phyloP scores from a whole-genome alignment of 2,888 invertebrate species.

The Crossocerus cetratus region DNA sequence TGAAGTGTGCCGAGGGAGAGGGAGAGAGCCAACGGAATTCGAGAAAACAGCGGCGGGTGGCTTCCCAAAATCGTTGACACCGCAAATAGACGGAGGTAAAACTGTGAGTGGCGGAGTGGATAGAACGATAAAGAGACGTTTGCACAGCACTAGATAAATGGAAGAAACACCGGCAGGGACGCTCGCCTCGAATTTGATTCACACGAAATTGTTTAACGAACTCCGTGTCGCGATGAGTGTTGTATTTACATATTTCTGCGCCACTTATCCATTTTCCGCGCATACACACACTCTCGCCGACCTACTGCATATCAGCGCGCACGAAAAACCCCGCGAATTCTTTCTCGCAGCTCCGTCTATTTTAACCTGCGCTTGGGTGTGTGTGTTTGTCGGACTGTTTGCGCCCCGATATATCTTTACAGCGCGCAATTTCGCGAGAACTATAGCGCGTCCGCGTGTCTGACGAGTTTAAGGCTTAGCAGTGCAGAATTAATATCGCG shows the following conservation, averaged over 20 bases:
- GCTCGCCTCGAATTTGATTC: no score
- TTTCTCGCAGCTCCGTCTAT: no score
- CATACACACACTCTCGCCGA: no score
- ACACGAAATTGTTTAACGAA: background rate
- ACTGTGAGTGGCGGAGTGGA: background rate
- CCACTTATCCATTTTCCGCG: background rate
- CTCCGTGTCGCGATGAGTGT: background rate
- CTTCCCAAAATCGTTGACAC: background rate
- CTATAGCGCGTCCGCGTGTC: no score
- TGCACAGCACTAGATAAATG: background rate
- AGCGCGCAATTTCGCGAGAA: no score
- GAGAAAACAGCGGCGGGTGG: background rate
- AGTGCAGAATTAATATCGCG: no score
- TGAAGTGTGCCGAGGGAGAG: background rate
- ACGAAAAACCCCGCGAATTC: no score
- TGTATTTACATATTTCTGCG: background rate
- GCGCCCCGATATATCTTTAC: no score
- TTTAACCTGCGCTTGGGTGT: no score
- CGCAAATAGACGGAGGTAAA: constrained; percentile 1
- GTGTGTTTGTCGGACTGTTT: no score
- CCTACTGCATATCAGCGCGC: no score
- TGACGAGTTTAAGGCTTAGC: no score
- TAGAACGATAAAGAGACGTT: constrained; percentile 9
- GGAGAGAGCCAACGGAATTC: background rate
- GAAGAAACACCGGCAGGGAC: background rate